Conservation (phyloP, 2,797 vertebrate species). For the Bucorvus abyssinicus region DNA sequence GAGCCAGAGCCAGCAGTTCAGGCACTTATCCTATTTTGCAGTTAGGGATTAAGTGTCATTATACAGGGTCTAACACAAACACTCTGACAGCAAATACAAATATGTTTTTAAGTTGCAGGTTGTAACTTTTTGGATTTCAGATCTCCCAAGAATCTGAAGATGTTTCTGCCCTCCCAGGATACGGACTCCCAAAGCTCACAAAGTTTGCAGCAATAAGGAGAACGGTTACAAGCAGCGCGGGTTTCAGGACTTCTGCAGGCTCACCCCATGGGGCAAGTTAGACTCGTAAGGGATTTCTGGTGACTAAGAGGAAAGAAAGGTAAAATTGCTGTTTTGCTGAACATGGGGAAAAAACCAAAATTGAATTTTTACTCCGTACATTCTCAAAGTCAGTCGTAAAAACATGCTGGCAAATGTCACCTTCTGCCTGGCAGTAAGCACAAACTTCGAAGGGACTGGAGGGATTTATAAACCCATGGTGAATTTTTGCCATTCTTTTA, state of each 20-base stretch:
- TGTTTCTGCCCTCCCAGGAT: neutral
- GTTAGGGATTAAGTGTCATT: neutral
- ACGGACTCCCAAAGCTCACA: neutral
- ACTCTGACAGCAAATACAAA: neutral
- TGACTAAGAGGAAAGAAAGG: neutral
- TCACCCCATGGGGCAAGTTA: neutral
- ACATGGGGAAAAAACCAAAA: neutral
- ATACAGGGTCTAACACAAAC: neutral
- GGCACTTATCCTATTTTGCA: neutral
- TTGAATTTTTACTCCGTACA: neutral
- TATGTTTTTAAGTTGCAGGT: neutral
- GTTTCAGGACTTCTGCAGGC: neutral
- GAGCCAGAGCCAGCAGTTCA: neutral
- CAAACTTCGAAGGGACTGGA: constrained; percentile 42
- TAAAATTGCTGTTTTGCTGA: constrained; percentile 40
- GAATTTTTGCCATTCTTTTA: constrained; percentile 42
- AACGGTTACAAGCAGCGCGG: neutral
- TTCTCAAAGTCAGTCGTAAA: constrained; percentile 46
- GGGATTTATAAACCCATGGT: constrained; percentile 17
- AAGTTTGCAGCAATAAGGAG: neutral
- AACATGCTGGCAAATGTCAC: constrained; percentile 45
- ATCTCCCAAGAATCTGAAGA: neutral
- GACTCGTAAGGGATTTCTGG: neutral
- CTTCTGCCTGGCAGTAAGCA: constrained; percentile 47
- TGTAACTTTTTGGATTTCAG: neutral